These are phyloP conservation scores for Hemicrepidius hirtus DNA, from an alignment of 2,888 invertebrate genomes.

Conservation along the genomic window DNA sequence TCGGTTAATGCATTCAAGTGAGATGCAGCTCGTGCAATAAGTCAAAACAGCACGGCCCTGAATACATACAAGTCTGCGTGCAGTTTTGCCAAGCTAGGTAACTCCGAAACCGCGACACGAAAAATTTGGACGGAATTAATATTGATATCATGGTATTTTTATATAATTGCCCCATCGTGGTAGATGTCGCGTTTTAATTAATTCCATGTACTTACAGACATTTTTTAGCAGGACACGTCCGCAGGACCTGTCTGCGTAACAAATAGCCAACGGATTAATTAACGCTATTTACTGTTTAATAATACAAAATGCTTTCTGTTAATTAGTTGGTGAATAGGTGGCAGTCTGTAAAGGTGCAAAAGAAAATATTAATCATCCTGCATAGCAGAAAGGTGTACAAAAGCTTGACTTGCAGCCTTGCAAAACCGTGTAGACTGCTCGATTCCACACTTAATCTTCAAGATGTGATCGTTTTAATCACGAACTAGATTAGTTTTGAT, in stretches of 20 bases:
- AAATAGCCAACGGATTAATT: constrained; percentile 38
- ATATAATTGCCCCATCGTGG: constrained; percentile 21
- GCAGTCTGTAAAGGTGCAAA: constrained; percentile 14
- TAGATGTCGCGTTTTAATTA: constrained; percentile 40
- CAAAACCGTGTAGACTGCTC: constrained; percentile 36
- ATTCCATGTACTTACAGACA: constrained; percentile 22
- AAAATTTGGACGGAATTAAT: constrained; percentile 17
- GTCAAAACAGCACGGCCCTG: constrained; percentile 66
- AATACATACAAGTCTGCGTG: constrained; percentile 59
- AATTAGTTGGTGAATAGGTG: constrained; percentile 27
- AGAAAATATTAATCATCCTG: constrained; percentile 23
- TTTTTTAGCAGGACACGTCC: constrained; percentile 32
- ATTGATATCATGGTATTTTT: constrained; percentile 20
- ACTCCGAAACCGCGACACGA: neutral
- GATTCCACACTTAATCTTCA: constrained; percentile 32
- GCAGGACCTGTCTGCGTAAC: constrained; percentile 25
- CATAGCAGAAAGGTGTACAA: constrained; percentile 1
- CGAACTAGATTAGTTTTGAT: constrained; percentile 35
- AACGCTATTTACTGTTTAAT: constrained; percentile 36
- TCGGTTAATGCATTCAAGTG: constrained; percentile 55
- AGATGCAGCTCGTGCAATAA: constrained; percentile 60
- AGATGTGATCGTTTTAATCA: constrained; percentile 36
- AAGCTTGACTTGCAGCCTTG: constrained; percentile 34
- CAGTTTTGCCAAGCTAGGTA: constrained; percentile 1
- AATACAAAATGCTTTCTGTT: constrained; percentile 31